A percentile compares a stretch with the other conserved stretches of the same genome.
These are phyloP conservation scores for Oreotrochilus melanogaster DNA, from an alignment of 2,113 vertebrate genomes.

Conservation along the genomic window DNA sequence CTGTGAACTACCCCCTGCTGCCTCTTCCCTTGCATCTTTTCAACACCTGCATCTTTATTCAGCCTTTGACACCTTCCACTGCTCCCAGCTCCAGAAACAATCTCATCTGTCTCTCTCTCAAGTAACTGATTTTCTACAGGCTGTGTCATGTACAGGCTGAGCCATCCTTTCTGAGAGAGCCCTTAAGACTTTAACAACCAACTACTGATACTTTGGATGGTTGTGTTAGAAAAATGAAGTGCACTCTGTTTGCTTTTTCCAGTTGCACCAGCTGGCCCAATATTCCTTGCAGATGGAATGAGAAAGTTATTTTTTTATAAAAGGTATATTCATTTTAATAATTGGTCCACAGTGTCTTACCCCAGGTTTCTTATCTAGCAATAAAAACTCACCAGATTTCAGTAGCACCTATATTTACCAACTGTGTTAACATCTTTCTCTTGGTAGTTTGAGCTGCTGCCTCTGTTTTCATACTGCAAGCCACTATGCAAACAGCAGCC, in stretches of 20 bases:
- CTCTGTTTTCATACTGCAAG: slow-evolving; percentile 9
- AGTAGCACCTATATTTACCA: background rate
- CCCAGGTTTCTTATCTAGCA: background rate
- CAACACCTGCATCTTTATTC: background rate
- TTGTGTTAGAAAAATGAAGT: background rate
- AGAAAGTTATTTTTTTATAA: background rate
- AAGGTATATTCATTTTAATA: background rate
- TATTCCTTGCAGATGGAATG: background rate
- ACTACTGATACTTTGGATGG: background rate
- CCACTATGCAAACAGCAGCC: slow-evolving; percentile 46
- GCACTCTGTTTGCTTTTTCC: background rate
- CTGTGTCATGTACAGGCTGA: background rate
- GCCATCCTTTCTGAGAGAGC: background rate
- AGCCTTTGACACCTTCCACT: background rate
- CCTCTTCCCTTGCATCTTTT: background rate
- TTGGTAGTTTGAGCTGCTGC: background rate
- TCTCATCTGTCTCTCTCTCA: background rate
- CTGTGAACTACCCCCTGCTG: background rate
- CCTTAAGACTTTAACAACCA: background rate
- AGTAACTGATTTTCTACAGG: background rate
- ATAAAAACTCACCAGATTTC: background rate
- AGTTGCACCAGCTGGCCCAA: background rate
- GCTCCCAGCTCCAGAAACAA: background rate
- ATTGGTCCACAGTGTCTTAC: background rate
- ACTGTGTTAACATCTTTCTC: background rate